A percentile compares a stretch with the other conserved stretches of the same genome.
Conservation (phyloP, 2,888 invertebrate genomes). For the Harmothoe impar region DNA sequence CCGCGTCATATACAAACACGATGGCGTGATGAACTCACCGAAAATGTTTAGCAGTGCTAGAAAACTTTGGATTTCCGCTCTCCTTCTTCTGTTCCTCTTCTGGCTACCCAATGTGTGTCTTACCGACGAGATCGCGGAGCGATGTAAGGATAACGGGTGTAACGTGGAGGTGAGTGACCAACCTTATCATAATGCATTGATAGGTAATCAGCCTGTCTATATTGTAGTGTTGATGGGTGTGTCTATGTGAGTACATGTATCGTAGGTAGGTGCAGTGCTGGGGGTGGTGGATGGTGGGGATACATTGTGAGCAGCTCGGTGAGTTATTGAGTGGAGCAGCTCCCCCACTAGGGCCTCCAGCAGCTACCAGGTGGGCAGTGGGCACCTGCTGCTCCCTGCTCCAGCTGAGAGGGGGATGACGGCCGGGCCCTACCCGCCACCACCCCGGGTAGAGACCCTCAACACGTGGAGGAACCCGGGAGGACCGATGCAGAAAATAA, state of each 20-base stretch:
- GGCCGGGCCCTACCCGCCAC: not conserved
- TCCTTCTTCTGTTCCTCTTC: not conserved
- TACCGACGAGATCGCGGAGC: not conserved
- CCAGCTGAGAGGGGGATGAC: slow-evolving; percentile 4
- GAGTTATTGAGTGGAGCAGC: slow-evolving; percentile 6
- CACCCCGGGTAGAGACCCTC: slow-evolving; percentile 34
- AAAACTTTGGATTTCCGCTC: slow-evolving; percentile 44
- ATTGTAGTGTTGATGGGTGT: not conserved
- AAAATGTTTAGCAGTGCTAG: slow-evolving; percentile 50
- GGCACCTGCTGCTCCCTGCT: slow-evolving; percentile 36
- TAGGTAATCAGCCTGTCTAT: not conserved
- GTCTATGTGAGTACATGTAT: not conserved
- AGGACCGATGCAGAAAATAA: slow-evolving; percentile 49
- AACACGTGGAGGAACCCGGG: slow-evolving; percentile 15
- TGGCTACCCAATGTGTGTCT: not conserved
- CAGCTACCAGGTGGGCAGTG: slow-evolving; percentile 25
- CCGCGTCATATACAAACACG: slow-evolving; percentile 50
- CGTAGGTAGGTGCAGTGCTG: too few relatives aligned
- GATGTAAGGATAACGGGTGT: slow-evolving; percentile 10
- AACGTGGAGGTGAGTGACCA: slow-evolving; percentile 41
- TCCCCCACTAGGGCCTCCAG: slow-evolving; percentile 4
- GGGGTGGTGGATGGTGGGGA: not conserved
- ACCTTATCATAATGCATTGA: not conserved
- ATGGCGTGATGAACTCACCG: slow-evolving; percentile 49
- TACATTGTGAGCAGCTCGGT: not conserved